A percentile compares a stretch with the other conserved stretches of the same genome.
phyloP scores from a whole-genome alignment of 2,797 vertebrate genomes.

The Garrulus glandarius region DNA sequence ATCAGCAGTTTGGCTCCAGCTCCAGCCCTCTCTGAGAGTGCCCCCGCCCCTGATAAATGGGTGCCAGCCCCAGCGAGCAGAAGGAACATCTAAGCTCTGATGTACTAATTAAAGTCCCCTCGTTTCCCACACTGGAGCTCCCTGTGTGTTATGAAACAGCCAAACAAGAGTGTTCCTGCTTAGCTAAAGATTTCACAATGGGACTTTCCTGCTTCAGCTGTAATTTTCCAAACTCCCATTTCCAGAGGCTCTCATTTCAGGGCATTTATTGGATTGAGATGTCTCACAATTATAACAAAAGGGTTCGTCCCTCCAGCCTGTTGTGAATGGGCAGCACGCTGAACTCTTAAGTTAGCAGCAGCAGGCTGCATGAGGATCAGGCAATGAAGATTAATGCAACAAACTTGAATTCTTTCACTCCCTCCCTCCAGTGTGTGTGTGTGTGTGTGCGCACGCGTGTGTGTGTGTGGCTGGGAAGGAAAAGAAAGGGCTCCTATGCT shows the following conservation, averaged over 20 bases:
- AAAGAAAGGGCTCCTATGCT: slow-evolving; percentile 31
- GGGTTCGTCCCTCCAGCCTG: not conserved
- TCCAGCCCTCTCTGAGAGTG: not conserved
- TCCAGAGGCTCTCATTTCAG: slow-evolving; percentile 14
- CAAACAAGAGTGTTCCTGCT: not conserved
- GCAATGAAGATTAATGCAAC: slow-evolving; percentile 23
- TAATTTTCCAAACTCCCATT: slow-evolving; percentile 38
- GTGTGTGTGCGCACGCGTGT: not conserved
- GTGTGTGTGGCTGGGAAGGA: not conserved
- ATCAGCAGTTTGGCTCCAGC: not conserved
- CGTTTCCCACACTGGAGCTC: not conserved
- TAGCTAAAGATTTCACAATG: slow-evolving; percentile 22
- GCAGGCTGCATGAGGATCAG: not conserved
- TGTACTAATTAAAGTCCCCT: slow-evolving; percentile 9
- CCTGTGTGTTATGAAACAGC: not conserved
- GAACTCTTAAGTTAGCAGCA: not conserved
- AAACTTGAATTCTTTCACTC: slow-evolving; percentile 20
- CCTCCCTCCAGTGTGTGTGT: not conserved
- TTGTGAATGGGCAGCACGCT: not conserved
- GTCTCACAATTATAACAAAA: slow-evolving; percentile 9
- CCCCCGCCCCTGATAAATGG: not conserved
- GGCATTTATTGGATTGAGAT: not conserved
- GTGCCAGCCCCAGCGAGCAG: not conserved
- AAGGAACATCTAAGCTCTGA: not conserved
- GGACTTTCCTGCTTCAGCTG: slow-evolving; percentile 32